Evolutionary conservation across 1,140 invertebrate species (phyloP).

Genomic region (Prorops nasuta): DNA sequence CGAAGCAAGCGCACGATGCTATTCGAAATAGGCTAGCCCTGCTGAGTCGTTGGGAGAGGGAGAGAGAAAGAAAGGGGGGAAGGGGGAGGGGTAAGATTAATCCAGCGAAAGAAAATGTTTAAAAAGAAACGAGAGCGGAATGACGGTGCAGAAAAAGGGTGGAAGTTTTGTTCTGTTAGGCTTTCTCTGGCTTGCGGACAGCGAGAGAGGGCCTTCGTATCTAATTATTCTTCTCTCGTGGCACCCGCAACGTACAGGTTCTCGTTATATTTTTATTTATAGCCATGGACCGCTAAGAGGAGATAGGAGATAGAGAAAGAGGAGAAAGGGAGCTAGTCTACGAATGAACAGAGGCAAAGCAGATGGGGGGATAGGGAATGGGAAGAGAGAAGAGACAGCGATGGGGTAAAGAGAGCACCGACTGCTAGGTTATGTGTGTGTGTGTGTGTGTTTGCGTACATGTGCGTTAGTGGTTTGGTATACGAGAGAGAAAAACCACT

Average conservation of each 20-base stretch:
- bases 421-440: not conserved
- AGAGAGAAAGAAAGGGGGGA: not conserved
- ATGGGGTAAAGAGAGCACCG: no score
- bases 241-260: slow-evolving; percentile 20
- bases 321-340: not conserved
- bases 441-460: not conserved
- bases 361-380: slow-evolving; percentile 1
- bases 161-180: no score
- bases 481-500: no score
- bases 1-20: no score
- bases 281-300: slow-evolving; percentile 10
- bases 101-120: not conserved
- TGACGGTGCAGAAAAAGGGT: not conserved
- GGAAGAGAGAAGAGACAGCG: not conserved
- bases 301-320: not conserved
- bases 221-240: slow-evolving; percentile 33
- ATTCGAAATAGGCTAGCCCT: no score
- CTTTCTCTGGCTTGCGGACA: no score
- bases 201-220: slow-evolving; percentile 18
- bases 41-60: not conserved
- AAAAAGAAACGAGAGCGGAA: slow-evolving; percentile 1
- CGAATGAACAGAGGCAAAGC: slow-evolving; percentile 2
- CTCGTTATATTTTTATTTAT: slow-evolving; percentile 32
- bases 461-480: no score
- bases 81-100: not conserved